Evolutionary conservation across 2,888 invertebrate genomes (phyloP), one percentile per base, ranked within the genome.

Genomic region (Disparrhopalites patrizii): DNA sequence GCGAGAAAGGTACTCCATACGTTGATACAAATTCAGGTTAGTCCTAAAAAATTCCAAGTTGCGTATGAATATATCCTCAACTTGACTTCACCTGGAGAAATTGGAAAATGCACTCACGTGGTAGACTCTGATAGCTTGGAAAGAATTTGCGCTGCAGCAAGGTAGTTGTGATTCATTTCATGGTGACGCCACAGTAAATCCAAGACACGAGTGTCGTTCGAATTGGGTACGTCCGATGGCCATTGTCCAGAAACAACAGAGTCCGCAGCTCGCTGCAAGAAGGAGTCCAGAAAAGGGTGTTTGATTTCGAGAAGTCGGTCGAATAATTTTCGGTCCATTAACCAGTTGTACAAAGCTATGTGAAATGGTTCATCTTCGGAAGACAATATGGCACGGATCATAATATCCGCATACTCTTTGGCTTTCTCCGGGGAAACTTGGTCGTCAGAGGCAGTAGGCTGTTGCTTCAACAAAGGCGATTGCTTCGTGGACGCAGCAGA

Each of bases 171-270:
- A 76, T 88, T 89, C 78, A 90, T 89, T 80, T 98, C 96, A 77
- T 97, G 94, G 78, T 91, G 95, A 80, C 93, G 93, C 97, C 98
- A 98, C 64, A 98, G 81, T 71, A 98, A 81, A 78, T 96, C 93
- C 71, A 90, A 83, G 25, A 88, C 80, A 72, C 82, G 81, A 1
- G 85, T 79, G 72, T 85, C 80, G 55, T 87, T 83, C 8, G 86
- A 84, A 78, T 82, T 81, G 64, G 81, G 81, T 25, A 62, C 70
- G 33, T 68, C 71, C 15, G 71, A 62, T 1, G 73, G 71, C 75
- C 70, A 77, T 75, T 70, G 77, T 68, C 67, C 81, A 50, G 70
- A 68, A 2, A 73, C 73, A 60, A 73, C 75, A 27, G 73, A 69
- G 68, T 78, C 76, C 1, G 80, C 80, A 58, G 80, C 80, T 20